Conservation (phyloP, 2,888 invertebrate species). For the Drosophila falleni region DNA sequence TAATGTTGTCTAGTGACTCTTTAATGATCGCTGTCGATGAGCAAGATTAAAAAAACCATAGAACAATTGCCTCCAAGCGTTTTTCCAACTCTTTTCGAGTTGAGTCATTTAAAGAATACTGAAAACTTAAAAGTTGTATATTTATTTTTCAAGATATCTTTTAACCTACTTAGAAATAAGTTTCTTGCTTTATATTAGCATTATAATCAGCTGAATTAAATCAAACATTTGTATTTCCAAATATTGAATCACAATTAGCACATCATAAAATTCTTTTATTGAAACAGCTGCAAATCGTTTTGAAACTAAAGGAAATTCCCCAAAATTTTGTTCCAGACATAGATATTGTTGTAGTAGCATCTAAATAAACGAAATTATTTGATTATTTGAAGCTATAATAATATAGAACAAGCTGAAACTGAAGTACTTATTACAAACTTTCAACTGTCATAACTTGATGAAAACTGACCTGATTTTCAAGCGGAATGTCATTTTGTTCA, state of each 20-base stretch:
- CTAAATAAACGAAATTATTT: neutral
- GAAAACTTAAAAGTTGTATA: neutral
- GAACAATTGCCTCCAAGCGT: slow-evolving; percentile 13
- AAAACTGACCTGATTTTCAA: too few species aligned
- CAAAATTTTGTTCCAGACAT: neutral
- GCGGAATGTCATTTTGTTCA: too few species aligned
- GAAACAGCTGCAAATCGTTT: slow-evolving; percentile 30
- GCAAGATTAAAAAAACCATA: neutral
- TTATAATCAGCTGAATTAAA: slow-evolving; percentile 2
- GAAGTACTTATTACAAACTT: too few species aligned
- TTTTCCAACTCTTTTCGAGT: neutral
- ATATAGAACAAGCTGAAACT: too few species aligned
- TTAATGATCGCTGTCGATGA: slow-evolving; percentile 36
- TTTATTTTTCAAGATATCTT: neutral
- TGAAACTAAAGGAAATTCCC: neutral
- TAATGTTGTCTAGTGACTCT: slow-evolving; percentile 41
- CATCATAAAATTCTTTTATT: slow-evolving; percentile 15
- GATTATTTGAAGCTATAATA: neutral
- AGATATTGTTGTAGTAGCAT: neutral
- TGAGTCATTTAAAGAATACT: slow-evolving; percentile 18
- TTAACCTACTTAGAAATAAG: neutral
- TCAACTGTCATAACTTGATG: too few species aligned
- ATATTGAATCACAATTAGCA: slow-evolving; percentile 8
- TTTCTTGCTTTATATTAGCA: neutral
- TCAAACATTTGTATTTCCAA: neutral